phyloP scores from a whole-genome alignment of 2,113 vertebrate genomes.

The Nestor notabilis region DNA sequence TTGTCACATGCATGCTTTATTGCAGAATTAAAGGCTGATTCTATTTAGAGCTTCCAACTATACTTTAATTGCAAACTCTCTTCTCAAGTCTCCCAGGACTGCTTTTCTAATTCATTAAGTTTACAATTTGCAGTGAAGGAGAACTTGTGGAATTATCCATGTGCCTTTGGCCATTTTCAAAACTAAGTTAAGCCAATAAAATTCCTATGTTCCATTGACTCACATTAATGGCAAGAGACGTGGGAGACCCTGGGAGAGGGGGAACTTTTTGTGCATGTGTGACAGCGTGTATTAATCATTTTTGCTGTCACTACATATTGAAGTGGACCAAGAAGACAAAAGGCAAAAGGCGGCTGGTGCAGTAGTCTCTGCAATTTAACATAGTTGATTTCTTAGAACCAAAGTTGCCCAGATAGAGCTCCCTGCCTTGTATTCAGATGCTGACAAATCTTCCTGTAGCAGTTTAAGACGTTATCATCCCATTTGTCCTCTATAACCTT shows the following conservation, averaged over 20 bases:
- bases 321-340: background rate
- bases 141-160: background rate
- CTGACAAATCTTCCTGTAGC: background rate
- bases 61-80: background rate
- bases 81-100: background rate
- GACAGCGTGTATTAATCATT: background rate
- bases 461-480: background rate
- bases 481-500: background rate
- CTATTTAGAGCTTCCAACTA: background rate
- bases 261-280: background rate
- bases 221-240: background rate
- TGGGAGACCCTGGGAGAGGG: background rate
- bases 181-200: background rate
- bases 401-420: background rate
- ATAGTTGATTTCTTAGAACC: background rate
- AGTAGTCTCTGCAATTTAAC: background rate
- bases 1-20: fast-evolving
- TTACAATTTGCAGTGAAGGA: background rate
- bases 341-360: background rate
- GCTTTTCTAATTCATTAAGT: background rate
- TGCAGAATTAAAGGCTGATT: background rate
- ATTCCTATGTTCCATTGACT: background rate
- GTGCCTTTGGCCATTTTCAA: background rate
- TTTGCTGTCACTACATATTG: background rate
- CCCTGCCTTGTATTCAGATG: background rate